These are phyloP conservation scores for Tetranychus urticae DNA, from an alignment of 1,140 invertebrate species.

Conservation along the genomic window DNA sequence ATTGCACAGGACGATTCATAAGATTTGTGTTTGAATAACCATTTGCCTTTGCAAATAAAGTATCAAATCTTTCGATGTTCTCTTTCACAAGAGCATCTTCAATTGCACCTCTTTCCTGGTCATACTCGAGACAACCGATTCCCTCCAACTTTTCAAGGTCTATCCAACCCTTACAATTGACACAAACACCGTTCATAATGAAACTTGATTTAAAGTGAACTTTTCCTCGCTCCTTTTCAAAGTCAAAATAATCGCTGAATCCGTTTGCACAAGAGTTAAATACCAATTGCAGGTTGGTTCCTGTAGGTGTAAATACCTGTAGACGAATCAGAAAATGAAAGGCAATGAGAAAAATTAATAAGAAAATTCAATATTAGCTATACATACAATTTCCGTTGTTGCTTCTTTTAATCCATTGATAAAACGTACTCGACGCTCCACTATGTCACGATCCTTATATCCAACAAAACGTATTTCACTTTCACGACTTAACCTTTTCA, in stretches of 20 bases:
- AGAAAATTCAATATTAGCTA: no score
- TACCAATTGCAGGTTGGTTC: slow-evolving; percentile 73
- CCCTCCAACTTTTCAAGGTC: slow-evolving; percentile 84
- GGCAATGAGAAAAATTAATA: no score
- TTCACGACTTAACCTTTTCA: slow-evolving; percentile 72
- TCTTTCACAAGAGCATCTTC: slow-evolving; percentile 65
- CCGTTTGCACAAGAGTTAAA: slow-evolving; percentile 50
- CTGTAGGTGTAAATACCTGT: slow-evolving; percentile 81
- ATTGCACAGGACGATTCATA: slow-evolving; percentile 12
- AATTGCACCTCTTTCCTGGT: slow-evolving; percentile 48
- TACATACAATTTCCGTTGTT: slow-evolving; percentile 60
- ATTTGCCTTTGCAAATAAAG: slow-evolving; percentile 15
- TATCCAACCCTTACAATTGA: slow-evolving; percentile 76
- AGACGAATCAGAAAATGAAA: slow-evolving; percentile 14
- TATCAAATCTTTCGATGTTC: slow-evolving; percentile 23
- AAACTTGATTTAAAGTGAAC: slow-evolving; percentile 71
- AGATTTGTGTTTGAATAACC: slow-evolving; percentile 28
- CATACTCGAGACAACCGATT: slow-evolving; percentile 70
- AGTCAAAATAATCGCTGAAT: slow-evolving; percentile 43
- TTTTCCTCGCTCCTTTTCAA: slow-evolving; percentile 48
- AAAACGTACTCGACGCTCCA: slow-evolving; percentile 75
- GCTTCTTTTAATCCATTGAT: slow-evolving; percentile 77
- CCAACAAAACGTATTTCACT: slow-evolving; percentile 87
- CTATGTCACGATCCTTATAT: slow-evolving; percentile 63
- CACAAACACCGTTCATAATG: slow-evolving; percentile 95